Evolutionary conservation across 2,888 invertebrate species (phyloP).

Genomic region (Pseudococcus longispinus): DNA sequence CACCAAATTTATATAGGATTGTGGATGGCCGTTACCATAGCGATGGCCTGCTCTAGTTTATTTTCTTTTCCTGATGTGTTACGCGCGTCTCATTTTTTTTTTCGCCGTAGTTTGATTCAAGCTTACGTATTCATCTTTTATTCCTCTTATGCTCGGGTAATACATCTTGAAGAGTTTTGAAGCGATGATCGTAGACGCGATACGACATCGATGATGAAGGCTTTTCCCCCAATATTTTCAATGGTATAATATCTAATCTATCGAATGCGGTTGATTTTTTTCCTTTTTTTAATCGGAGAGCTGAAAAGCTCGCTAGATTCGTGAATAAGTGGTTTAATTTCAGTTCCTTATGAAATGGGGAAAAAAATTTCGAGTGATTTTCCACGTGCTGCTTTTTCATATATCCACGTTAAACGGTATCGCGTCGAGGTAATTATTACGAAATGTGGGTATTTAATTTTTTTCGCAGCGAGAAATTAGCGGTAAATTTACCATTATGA

Average conservation of each 20-base stretch:
- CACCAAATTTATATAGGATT: slow-evolving; percentile 55
- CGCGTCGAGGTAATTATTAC: background rate
- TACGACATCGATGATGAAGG: background rate
- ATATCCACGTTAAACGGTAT: background rate
- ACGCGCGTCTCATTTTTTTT: slow-evolving; percentile 52
- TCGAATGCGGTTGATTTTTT: background rate
- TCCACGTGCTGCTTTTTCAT: background rate
- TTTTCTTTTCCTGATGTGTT: slow-evolving; percentile 50
- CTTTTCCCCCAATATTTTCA: background rate
- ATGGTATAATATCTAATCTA: background rate
- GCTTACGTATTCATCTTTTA: slow-evolving; percentile 19
- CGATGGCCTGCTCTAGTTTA: slow-evolving; percentile 54
- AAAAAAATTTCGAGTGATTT: background rate
- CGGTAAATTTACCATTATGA: background rate
- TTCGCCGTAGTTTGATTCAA: slow-evolving; percentile 11
- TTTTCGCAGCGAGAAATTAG: background rate
- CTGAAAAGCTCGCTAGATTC: background rate
- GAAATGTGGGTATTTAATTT: background rate
- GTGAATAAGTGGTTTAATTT: background rate
- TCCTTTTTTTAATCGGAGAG: background rate
- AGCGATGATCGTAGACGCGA: background rate
- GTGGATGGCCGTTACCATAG: slow-evolving; percentile 56
- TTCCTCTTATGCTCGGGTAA: background rate
- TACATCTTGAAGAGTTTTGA: background rate
- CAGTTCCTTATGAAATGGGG: background rate